Conservation (phyloP, 2,113 vertebrate genomes). For the Pomatostomus ruficeps region DNA sequence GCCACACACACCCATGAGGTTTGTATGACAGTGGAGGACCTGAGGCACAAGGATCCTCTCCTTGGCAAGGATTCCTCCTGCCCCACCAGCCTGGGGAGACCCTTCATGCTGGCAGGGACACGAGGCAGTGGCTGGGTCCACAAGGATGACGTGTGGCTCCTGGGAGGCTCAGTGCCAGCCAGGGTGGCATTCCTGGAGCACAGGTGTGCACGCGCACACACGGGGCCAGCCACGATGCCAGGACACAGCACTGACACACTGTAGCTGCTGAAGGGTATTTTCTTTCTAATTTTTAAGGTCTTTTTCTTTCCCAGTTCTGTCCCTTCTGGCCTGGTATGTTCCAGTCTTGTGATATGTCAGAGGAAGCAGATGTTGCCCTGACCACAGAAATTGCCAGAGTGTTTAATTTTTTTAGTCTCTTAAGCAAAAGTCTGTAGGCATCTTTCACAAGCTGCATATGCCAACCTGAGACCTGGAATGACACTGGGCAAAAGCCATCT, state of each 20-base stretch:
- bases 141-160: neutral
- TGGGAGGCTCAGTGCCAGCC: neutral
- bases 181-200: neutral
- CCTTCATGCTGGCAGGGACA: accelerated
- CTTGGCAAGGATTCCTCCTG: neutral
- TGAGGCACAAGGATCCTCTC: accelerated
- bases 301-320: neutral
- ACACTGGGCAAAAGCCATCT: neutral
- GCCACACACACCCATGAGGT: neutral
- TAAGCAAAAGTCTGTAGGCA: neutral
- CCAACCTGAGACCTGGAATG: neutral
- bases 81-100: neutral
- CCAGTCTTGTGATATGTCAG: neutral
- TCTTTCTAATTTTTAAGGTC: neutral
- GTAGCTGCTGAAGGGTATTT: neutral
- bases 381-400: neutral
- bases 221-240: neutral
- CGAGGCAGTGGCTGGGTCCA: accelerated
- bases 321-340: neutral
- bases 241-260: accelerated
- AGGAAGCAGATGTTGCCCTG: neutral
- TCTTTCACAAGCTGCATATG: neutral
- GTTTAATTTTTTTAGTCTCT: neutral
- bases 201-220: accelerated
- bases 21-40: accelerated